Percentiles rank a stretch among this genome's conserved stretches.
Conservation (phyloP, 1,140 invertebrate genomes). For the Riptortus pedestris region DNA sequence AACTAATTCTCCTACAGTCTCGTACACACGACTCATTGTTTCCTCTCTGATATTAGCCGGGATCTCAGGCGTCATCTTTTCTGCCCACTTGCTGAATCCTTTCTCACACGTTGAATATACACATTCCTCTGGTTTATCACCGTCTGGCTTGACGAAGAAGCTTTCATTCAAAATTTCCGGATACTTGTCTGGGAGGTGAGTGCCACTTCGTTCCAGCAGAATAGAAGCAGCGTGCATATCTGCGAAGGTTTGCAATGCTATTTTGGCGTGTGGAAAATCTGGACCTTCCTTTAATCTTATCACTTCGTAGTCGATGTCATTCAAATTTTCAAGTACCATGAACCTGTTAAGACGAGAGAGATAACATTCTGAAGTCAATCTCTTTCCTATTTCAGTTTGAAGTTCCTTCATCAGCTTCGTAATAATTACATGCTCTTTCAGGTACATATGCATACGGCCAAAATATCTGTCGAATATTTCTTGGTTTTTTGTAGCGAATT, state of each 20-base stretch:
- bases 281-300: not conserved
- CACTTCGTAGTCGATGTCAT: not conserved
- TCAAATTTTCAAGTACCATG: conserved; percentile 13
- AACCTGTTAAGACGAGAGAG: conserved; percentile 13
- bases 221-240: conserved; percentile 13
- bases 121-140: not conserved
- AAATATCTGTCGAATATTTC: conserved; percentile 4
- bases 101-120: not conserved
- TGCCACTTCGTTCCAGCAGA: conserved; percentile 7
- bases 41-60: not conserved
- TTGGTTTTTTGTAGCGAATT: not conserved
- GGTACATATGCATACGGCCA: not conserved
- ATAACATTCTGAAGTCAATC: conserved; percentile 21
- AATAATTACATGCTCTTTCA: conserved; percentile 21
- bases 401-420: conserved; percentile 9
- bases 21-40: not conserved
- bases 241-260: conserved; percentile 19
- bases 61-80: not conserved
- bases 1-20: not conserved
- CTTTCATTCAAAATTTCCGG: conserved; percentile 14
- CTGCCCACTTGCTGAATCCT: not conserved
- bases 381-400: not conserved
- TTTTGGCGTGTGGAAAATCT: conserved; percentile 11
- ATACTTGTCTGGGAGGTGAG: conserved; percentile 1
- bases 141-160: not conserved